Conservation (phyloP, 2,113 vertebrate genomes). For the Plectropomus leopardus region DNA sequence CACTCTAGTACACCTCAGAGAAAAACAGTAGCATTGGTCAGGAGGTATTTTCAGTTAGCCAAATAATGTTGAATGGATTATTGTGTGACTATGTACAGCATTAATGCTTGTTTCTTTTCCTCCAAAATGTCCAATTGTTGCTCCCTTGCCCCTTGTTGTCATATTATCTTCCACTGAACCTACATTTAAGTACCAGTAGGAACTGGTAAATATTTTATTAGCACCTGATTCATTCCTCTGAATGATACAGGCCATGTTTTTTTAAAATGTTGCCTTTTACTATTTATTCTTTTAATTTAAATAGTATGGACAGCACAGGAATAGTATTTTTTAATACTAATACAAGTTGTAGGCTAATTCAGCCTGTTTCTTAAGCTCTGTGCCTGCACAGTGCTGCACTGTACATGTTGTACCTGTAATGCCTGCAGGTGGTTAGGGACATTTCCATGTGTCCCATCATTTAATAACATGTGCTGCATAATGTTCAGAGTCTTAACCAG, state of each 20-base stretch:
- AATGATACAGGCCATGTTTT: too few species aligned
- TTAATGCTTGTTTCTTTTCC: not conserved
- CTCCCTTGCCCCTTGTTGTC: not conserved
- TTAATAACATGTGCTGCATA: conserved; percentile 24
- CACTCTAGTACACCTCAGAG: not conserved
- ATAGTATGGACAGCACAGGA: not conserved
- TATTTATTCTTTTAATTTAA: not conserved
- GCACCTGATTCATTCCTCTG: too few species aligned
- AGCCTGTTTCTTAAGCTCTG: conserved; percentile 8
- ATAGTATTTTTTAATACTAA: not conserved
- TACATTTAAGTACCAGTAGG: not conserved
- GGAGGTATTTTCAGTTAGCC: not conserved
- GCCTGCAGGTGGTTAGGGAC: conserved; percentile 36
- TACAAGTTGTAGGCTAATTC: not conserved
- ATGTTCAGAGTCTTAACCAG: conserved; percentile 32
- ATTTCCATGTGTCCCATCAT: conserved; percentile 30
- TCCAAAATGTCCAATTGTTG: not conserved
- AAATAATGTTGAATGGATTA: not conserved
- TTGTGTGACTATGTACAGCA: not conserved
- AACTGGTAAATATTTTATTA: not conserved
- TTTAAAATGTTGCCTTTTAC: not conserved
- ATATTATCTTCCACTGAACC: not conserved
- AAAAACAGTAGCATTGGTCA: not conserved
- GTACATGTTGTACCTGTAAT: conserved; percentile 19
- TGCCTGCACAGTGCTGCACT: not conserved